Evolutionary conservation across 2,113 vertebrate species (phyloP).

Genomic region (Oryzias celebensis): DNA sequence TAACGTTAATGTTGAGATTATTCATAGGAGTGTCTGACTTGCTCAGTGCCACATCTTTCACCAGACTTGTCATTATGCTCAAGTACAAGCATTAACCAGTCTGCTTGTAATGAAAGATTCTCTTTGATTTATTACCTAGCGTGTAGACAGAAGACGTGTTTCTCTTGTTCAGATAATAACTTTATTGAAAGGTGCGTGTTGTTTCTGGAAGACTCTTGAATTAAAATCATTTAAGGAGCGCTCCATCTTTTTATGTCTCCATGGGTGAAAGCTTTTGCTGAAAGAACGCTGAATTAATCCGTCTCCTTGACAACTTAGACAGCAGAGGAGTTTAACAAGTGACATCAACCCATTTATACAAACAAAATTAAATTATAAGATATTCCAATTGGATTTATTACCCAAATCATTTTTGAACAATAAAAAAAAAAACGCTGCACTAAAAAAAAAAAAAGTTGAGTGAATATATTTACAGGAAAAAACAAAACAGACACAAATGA

Average conservation of each 20-base stretch:
- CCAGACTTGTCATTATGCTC: slow-evolving; percentile 51
- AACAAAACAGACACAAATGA: too few species aligned
- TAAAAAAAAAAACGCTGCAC: too few species aligned
- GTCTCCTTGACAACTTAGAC: slow-evolving; percentile 1
- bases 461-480: too few species aligned
- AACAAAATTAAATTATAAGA: slow-evolving; percentile 1
- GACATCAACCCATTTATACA: neutral
- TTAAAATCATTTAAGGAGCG: slow-evolving; percentile 11
- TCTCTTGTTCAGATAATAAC: slow-evolving; percentile 16
- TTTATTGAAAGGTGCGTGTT: slow-evolving; percentile 11
- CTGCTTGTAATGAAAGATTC: slow-evolving; percentile 64
- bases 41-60: slow-evolving; percentile 18
- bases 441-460: neutral
- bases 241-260: neutral
- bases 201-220: neutral
- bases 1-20: slow-evolving; percentile 53
- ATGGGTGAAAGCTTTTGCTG: neutral
- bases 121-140: slow-evolving; percentile 56
- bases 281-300: neutral
- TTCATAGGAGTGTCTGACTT: slow-evolving; percentile 20
- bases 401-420: neutral
- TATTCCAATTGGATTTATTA: neutral
- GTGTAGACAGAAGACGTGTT: slow-evolving; percentile 39
- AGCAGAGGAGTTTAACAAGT: neutral
- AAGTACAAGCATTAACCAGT: slow-evolving; percentile 59